Evolutionary conservation across 2,797 vertebrate species (phyloP).

Genomic region (Remorina albescens): DNA sequence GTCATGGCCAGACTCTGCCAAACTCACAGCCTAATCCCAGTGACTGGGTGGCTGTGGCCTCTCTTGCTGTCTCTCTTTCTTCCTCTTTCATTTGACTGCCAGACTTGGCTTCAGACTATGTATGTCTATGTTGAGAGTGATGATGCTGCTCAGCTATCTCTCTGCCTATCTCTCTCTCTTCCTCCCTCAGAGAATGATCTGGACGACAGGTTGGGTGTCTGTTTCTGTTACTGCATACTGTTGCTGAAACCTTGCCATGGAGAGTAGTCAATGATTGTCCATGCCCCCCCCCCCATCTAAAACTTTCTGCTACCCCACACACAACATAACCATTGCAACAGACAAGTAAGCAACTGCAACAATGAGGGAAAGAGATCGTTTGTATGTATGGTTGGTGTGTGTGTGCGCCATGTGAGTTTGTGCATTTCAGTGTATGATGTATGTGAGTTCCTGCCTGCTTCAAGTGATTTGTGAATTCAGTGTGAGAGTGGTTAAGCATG

Average conservation of each 20-base stretch:
- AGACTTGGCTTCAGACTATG: constrained; percentile 62
- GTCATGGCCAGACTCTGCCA: constrained; percentile 68
- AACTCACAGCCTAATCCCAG: constrained; percentile 66
- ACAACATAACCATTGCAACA: constrained; percentile 85
- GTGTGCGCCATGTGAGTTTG: constrained; percentile 35
- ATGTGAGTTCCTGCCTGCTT: constrained; percentile 56
- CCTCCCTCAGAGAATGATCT: constrained; percentile 39
- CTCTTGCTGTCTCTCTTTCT: constrained; percentile 34
- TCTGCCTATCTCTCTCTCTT: constrained; percentile 5
- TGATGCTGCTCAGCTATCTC: constrained; percentile 32
- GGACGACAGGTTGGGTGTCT: constrained; percentile 72
- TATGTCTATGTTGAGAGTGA: constrained; percentile 56
- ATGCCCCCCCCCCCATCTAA: constrained; percentile 85
- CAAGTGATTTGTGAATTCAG: constrained; percentile 59
- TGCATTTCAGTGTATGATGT: constrained; percentile 54
- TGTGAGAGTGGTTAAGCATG: constrained; percentile 59
- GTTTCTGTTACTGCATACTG: constrained; percentile 74
- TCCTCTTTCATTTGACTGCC: constrained; percentile 60
- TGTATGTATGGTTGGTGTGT: constrained; percentile 20
- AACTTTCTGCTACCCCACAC: constrained; percentile 87
- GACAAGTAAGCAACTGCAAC: constrained; percentile 68
- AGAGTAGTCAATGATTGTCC: constrained; percentile 88
- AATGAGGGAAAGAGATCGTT: constrained; percentile 55
- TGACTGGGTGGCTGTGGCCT: constrained; percentile 60
- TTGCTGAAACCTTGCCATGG: constrained; percentile 88